These are phyloP conservation scores for Poeciliopsis retropinna DNA, from an alignment of 2,113 vertebrate genomes.

Conservation along the genomic window DNA sequence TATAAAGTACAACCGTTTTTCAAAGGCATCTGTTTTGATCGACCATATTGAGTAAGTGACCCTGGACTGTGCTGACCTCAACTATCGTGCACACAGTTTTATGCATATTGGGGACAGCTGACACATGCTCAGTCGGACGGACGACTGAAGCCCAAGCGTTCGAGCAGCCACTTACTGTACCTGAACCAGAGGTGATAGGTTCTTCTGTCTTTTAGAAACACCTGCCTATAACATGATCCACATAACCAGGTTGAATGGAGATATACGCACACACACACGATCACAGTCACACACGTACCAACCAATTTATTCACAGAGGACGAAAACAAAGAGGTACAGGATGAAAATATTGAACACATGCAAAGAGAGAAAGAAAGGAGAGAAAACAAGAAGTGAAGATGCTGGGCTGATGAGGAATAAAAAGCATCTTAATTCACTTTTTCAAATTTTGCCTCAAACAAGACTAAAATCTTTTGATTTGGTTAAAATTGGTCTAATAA, in stretches of 20 bases:
- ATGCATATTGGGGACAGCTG: slow-evolving; percentile 45
- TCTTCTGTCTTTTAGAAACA: slow-evolving; percentile 80
- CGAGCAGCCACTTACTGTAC: slow-evolving; percentile 78
- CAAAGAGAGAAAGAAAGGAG: slow-evolving; percentile 64
- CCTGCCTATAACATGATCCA: slow-evolving; percentile 81
- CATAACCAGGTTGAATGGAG: slow-evolving; percentile 71
- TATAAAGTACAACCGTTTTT: slow-evolving; percentile 2
- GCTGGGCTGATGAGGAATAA: slow-evolving; percentile 62
- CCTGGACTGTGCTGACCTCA: neutral
- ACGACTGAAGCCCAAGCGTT: slow-evolving; percentile 66
- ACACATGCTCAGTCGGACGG: slow-evolving; percentile 66
- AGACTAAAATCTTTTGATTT: slow-evolving; percentile 24
- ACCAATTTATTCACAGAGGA: slow-evolving; percentile 51
- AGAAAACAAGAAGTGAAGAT: slow-evolving; percentile 69
- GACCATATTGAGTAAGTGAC: neutral
- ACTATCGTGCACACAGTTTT: slow-evolving; percentile 38
- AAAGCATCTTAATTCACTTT: slow-evolving; percentile 46
- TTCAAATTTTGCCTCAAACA: slow-evolving; percentile 38
- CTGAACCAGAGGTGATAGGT: slow-evolving; percentile 83
- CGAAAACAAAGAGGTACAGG: slow-evolving; percentile 56
- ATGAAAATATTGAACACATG: slow-evolving; percentile 67
- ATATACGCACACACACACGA: slow-evolving; percentile 67
- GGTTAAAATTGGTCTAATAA: slow-evolving; percentile 10
- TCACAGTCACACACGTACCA: slow-evolving; percentile 59
- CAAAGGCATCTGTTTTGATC: neutral